Evolutionary conservation across 2,797 vertebrate species (phyloP).

Genomic region (Neomorphus geoffroyi): DNA sequence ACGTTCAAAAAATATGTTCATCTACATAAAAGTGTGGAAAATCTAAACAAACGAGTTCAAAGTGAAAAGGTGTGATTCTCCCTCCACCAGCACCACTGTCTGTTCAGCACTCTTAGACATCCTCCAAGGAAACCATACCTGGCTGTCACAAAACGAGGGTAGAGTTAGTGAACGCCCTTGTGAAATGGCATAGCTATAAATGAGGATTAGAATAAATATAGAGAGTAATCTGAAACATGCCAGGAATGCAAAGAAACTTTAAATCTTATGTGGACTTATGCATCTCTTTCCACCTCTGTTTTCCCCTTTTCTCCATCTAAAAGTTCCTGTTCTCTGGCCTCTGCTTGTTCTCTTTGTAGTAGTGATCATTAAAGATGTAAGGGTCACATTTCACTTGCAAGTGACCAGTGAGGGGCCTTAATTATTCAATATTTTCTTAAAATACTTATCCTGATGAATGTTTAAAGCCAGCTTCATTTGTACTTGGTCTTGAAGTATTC

Average conservation of each 20-base stretch:
- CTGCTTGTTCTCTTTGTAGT: not conserved
- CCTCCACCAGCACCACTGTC: no score
- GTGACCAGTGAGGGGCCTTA: not conserved
- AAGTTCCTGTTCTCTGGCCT: not conserved
- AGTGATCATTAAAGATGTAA: not conserved
- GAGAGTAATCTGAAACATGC: not conserved
- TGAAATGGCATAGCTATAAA: not conserved
- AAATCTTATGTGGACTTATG: not conserved
- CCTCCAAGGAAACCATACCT: not conserved
- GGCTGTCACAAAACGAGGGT: not conserved
- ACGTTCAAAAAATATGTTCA: not conserved
- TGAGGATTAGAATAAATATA: not conserved
- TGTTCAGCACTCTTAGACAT: not conserved
- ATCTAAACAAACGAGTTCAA: not conserved
- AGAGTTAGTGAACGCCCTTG: not conserved
- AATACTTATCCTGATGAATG: not conserved
- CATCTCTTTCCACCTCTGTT: not conserved
- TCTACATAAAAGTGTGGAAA: not conserved
- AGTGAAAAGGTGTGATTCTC: not conserved
- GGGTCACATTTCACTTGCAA: not conserved
- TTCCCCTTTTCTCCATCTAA: not conserved
- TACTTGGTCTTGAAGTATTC: not conserved
- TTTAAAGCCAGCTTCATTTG: not conserved
- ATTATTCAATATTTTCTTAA: not conserved
- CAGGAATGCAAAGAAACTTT: not conserved